Conservation (phyloP, 2,113 vertebrate genomes). For the Mustela lutreola region DNA sequence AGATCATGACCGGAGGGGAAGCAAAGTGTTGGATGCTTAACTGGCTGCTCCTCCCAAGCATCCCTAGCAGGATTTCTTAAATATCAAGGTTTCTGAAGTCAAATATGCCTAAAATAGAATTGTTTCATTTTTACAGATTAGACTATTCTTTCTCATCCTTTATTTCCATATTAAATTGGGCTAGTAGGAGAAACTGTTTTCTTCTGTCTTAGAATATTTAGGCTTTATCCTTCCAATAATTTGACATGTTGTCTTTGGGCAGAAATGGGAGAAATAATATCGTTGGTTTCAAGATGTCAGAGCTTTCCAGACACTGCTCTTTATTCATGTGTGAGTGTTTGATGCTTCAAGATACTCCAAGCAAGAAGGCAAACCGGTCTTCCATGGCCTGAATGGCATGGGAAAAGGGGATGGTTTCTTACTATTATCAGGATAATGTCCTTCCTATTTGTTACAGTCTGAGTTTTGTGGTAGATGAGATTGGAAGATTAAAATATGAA, state of each 20-base stretch:
- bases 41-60: background rate
- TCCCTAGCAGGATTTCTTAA: background rate
- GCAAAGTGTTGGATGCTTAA: background rate
- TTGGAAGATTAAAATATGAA: background rate
- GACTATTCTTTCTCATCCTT: background rate
- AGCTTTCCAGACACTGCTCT: background rate
- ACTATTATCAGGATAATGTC: background rate
- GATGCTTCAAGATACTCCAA: background rate
- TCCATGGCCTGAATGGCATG: background rate
- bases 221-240: background rate
- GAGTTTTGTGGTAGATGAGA: background rate
- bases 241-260: background rate
- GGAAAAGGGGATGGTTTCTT: background rate
- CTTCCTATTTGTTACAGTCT: background rate
- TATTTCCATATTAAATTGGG: background rate
- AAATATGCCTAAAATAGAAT: background rate
- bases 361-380: background rate
- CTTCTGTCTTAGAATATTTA: constrained; percentile 16
- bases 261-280: background rate
- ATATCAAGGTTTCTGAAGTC: background rate
- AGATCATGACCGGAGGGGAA: background rate
- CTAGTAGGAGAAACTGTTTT: background rate
- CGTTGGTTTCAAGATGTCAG: background rate
- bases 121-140: background rate
- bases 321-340: background rate